Base-by-base conservation (phyloP, 1,140 invertebrate species). In the Bombus cullumanus region DNA sequence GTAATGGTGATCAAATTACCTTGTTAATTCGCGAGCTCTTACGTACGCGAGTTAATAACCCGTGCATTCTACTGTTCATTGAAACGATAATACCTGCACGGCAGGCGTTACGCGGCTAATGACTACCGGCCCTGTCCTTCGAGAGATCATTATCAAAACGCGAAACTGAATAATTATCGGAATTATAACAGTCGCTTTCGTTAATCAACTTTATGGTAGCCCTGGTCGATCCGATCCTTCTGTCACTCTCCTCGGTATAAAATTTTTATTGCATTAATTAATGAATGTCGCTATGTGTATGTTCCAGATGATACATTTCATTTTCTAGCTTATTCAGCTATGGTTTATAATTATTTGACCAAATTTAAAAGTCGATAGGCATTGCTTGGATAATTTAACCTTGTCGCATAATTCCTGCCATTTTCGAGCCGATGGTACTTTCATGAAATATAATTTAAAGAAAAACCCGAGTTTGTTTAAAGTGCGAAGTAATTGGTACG, bases 1-100 rank as follows among this genome's bases (percentile, higher is more conserved):
- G 41, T 85, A 80, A 85, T 69, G 68, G 78, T 72, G 76, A 80
- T 85, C 77, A 85, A 85, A 85, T 85, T 85, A 80, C 83, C 57
- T 80, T 85, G 77, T 79, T 85, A 85, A 85, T 85, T 85, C 68
- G 83, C 83, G 53, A 62, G 83, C 76, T 85, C 76, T 80, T 85
- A 85, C 68, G 53, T 59, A 57, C 83, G 68, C 77, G 77, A 72
- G 83, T 85, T 85, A 85, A 85, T 85, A 85, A 85, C 83, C 83
- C 83, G 83, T 85, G 77, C 82, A 79, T 84, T 84, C 68, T 85
- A 71, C 83, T 64, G 76, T 85, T 85, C 83, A 85, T 85, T 80
- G 83, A 80, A 80, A 80, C 83, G 83, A 80, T 85, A 85, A 85
- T 85, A 80, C 77, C 77, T 39, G 57, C 83, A 73, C 83, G 83